These are phyloP conservation scores for Okamejei kenojei DNA, from an alignment of 2,797 vertebrate genomes.

Conservation along the genomic window DNA sequence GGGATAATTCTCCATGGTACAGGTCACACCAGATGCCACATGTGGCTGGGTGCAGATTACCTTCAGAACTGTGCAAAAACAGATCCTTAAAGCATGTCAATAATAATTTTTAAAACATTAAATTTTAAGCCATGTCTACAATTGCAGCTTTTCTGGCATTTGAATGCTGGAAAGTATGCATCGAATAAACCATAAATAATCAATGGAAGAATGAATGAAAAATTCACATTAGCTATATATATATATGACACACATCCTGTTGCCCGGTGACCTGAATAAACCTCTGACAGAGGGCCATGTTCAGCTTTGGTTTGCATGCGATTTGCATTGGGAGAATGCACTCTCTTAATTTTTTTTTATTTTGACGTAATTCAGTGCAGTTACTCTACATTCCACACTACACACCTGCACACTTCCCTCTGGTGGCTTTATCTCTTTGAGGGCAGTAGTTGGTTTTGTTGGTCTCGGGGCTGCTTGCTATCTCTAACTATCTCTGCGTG, in stretches of 20 bases:
- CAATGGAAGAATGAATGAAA: conserved; percentile 15
- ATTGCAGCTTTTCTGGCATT: neutral
- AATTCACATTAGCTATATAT: neutral
- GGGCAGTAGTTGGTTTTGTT: neutral
- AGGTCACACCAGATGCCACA: neutral
- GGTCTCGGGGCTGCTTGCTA: conserved; percentile 6
- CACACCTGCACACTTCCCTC: conserved; percentile 32
- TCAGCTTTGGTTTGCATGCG: conserved; percentile 23
- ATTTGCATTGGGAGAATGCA: neutral
- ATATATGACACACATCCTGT: conserved; percentile 27
- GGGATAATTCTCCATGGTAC: too few species aligned
- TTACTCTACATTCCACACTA: neutral
- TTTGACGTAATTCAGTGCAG: neutral
- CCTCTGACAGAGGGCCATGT: neutral
- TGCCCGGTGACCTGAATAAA: neutral
- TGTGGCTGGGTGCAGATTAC: neutral
- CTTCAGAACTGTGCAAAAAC: neutral
- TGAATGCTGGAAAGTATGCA: neutral
- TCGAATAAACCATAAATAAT: neutral
- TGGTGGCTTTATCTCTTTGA: neutral
- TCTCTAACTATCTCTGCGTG: neutral
- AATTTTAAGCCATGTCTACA: neutral
- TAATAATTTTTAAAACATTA: too few species aligned
- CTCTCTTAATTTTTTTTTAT: neutral
- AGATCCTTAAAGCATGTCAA: too few species aligned